Evolutionary conservation across 2,113 vertebrate species (phyloP).

Genomic region (Macaca mulatta): DNA sequence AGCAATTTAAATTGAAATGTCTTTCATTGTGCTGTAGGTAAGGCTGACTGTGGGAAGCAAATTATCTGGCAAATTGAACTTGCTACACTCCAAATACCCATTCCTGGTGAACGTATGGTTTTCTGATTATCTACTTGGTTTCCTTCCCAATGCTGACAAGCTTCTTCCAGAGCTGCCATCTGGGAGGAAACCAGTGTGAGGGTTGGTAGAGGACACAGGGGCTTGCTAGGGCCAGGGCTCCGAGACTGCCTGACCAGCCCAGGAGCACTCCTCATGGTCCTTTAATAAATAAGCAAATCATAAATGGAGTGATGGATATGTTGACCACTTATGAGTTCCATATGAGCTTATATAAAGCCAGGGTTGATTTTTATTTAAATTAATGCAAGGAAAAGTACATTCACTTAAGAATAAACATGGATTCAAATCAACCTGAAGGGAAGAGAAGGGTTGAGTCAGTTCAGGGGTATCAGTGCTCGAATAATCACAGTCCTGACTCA

Average conservation of each 20-base stretch:
- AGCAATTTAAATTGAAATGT: constrained; percentile 28
- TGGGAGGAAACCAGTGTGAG: accelerated
- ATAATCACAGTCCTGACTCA: neutral
- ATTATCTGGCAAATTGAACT: constrained; percentile 22
- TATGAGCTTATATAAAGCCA: constrained; percentile 16
- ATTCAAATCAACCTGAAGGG: neutral
- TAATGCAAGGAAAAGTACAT: neutral
- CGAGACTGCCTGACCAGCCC: accelerated
- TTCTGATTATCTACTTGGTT: neutral
- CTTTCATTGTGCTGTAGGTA: constrained; percentile 63
- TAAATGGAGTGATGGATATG: neutral
- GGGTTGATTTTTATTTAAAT: constrained; percentile 26
- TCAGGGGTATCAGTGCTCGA: neutral
- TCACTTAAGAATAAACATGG: neutral
- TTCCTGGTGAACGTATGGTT: neutral
- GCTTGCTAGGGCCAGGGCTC: accelerated
- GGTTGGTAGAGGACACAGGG: accelerated
- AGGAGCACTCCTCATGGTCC: neutral
- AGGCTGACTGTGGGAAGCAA: constrained; percentile 49
- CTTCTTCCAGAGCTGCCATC: neutral
- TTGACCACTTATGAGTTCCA: neutral
- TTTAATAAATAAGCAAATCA: neutral
- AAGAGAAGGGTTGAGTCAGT: neutral
- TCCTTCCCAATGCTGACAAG: neutral
- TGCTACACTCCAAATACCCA: neutral